These are phyloP conservation scores for Hyposmocoma kahamanoa DNA, from an alignment of 1,140 invertebrate genomes.

Conservation along the genomic window DNA sequence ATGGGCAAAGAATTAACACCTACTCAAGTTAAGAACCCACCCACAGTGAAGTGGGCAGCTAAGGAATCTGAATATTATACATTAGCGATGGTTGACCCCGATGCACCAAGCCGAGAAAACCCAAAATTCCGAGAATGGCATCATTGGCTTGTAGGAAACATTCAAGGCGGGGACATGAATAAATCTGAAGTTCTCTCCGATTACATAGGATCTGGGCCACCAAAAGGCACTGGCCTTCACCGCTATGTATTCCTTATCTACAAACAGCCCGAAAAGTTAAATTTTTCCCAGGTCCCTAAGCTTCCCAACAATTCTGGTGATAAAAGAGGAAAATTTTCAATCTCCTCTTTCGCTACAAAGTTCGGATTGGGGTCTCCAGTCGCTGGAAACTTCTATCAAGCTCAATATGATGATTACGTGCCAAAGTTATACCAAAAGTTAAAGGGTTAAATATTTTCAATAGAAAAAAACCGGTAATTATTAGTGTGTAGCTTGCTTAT, in stretches of 20 bases:
- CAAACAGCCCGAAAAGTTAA: conserved; percentile 32
- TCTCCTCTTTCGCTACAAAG: conserved; percentile 48
- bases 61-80: conserved; percentile 78
- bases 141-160: conserved; percentile 94
- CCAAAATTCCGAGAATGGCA: conserved; percentile 91
- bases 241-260: conserved; percentile 71
- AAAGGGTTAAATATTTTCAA: no score
- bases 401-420: conserved; percentile 61
- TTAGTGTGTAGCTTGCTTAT: not conserved
- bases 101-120: conserved; percentile 88
- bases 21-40: conserved; percentile 59
- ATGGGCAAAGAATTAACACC: conserved; percentile 38
- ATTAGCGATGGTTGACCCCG: conserved; percentile 90
- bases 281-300: conserved; percentile 5
- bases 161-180: conserved; percentile 83
- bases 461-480: no score
- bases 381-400: conserved; percentile 56
- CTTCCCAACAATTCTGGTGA: conserved; percentile 2
- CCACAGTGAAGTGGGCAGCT: conserved; percentile 48
- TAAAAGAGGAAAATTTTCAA: conserved; percentile 51
- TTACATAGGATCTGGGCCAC: conserved; percentile 91
- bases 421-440: conserved; percentile 56
- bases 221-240: conserved; percentile 87
- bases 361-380: conserved; percentile 47
- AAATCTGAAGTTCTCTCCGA: conserved; percentile 84